Evolutionary conservation across 2,888 invertebrate genomes (phyloP).

Genomic region (Drosophila bunnanda): DNA sequence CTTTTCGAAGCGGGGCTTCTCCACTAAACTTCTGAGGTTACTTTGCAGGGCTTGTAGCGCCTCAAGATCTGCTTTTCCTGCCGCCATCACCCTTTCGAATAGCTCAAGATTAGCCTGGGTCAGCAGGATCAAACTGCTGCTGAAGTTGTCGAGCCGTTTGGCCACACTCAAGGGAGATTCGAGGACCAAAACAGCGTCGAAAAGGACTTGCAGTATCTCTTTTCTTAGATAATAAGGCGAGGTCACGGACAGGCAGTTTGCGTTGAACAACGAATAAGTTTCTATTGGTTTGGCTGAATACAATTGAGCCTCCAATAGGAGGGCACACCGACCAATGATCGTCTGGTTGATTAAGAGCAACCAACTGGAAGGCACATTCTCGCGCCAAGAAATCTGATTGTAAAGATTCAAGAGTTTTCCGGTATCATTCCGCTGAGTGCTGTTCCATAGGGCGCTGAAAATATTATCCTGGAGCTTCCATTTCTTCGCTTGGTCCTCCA

Average conservation of each 20-base stretch:
- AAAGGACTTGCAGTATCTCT: slow-evolving; percentile 60
- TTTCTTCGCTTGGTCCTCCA: slow-evolving; percentile 28
- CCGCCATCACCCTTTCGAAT: slow-evolving; percentile 35
- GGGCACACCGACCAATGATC: slow-evolving; percentile 56
- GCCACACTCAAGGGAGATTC: slow-evolving; percentile 55
- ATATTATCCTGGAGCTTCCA: slow-evolving; percentile 60
- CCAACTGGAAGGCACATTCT: slow-evolving; percentile 34
- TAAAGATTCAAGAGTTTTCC: slow-evolving; percentile 58
- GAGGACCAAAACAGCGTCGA: slow-evolving; percentile 56
- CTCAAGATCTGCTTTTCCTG: slow-evolving; percentile 18
- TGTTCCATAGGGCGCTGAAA: slow-evolving; percentile 67
- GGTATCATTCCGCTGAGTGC: slow-evolving; percentile 58
- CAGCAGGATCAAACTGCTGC: slow-evolving; percentile 49
- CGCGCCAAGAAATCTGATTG: slow-evolving; percentile 29
- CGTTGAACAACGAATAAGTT: slow-evolving; percentile 43
- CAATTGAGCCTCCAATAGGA: slow-evolving; percentile 62
- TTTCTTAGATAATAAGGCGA: slow-evolving; percentile 25
- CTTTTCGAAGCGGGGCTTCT: slow-evolving; percentile 39
- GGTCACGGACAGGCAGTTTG: slow-evolving; percentile 22
- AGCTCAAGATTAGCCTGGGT: slow-evolving; percentile 62
- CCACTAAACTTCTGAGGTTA: slow-evolving; percentile 52
- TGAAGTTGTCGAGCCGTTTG: slow-evolving; percentile 51
- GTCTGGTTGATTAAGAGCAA: slow-evolving; percentile 29
- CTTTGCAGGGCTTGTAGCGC: slow-evolving; percentile 36
- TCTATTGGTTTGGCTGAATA: slow-evolving; percentile 43